These are phyloP conservation scores for Spodoptera picta DNA, from an alignment of 2,888 invertebrate genomes.

Conservation along the genomic window DNA sequence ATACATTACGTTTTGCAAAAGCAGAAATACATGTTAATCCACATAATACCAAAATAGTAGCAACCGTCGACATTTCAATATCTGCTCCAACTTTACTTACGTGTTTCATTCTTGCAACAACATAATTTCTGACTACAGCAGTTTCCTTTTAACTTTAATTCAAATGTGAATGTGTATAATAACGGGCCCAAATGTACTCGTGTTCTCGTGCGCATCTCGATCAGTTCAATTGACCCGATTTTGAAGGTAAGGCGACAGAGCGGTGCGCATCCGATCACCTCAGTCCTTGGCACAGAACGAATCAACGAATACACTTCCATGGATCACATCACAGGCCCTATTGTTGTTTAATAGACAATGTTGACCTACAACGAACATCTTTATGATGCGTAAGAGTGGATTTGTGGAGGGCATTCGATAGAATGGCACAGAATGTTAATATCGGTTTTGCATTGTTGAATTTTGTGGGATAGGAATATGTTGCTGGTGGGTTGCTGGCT, in stretches of 20 bases:
- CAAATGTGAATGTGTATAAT: conserved; percentile 41
- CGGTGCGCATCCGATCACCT: conserved; percentile 75
- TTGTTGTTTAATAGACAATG: conserved; percentile 78
- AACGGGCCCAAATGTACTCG: conserved; percentile 8
- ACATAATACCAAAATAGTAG: not conserved
- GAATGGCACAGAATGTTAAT: conserved; percentile 55
- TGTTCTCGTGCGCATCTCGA: conserved; percentile 45
- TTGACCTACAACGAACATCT: conserved; percentile 72
- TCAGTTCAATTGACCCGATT: conserved; percentile 70
- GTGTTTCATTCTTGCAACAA: conserved; percentile 12
- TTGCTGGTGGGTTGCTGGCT: conserved; percentile 21
- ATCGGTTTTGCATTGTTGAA: conserved; percentile 40
- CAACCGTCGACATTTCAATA: not conserved
- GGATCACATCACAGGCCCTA: conserved; percentile 78
- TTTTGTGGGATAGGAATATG: conserved; percentile 32
- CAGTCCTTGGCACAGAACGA: conserved; percentile 82
- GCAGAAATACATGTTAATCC: not conserved
- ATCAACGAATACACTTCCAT: conserved; percentile 71
- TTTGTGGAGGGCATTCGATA: conserved; percentile 57
- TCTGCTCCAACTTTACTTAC: conserved; percentile 1
- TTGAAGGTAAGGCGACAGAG: conserved; percentile 78
- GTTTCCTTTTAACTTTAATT: conserved; percentile 32
- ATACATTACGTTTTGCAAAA: not conserved
- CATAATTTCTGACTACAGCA: conserved; percentile 4
- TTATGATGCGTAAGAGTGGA: conserved; percentile 65